Evolutionary conservation across 2,797 vertebrate genomes (phyloP), one percentile per base, ranked within the genome.

Genomic region (Takifugu ocellatus): DNA sequence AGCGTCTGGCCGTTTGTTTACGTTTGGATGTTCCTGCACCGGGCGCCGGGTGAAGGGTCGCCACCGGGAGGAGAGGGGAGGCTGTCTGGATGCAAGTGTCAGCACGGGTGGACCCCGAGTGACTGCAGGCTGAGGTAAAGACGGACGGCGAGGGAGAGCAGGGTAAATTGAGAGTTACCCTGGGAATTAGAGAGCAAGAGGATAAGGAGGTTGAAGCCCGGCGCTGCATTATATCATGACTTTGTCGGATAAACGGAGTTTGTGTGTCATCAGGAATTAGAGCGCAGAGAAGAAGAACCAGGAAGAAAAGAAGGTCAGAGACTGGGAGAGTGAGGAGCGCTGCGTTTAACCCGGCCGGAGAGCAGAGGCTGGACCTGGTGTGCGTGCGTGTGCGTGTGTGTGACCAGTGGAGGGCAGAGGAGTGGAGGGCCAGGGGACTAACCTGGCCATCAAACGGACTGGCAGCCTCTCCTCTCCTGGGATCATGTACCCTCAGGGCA

Each of bases 401-500:
- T 54, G 66, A 78, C 87, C 81, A 42, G 81, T 86, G 80, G 87
- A 87, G 87, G 79, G 79, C 77, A 81, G 85, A 87, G 88, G 80
- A 87, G 83, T 81, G 80, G 83, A 86, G 90, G 90, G 80, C 84
- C 84, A 88, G 88, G 88, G 84, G 74, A 88, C 81, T 72, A 78
- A 79, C 74, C 87, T 87, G 87, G 83, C 88, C 82, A 82, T 89
- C 87, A 90, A 83, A 88, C 79, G 80, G 82, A 87, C 85, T 83
- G 83, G 75, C 71, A 85, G 83, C 81, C 68, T 83, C 77, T 85
- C 85, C 81, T 87, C 87, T 89, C 85, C 84, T 78, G 78, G 86
- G 92, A 94, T 88, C 89, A 95, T 96, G 95, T 94, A 93, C 90
- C 92, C 94, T 56, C 94, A 96, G 90, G 94, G 94, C 66, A 92